Percentiles rank a stretch among this genome's conserved stretches.
phyloP scores from a whole-genome alignment of 2,797 vertebrate genomes.

The Helarctos malayanus region DNA sequence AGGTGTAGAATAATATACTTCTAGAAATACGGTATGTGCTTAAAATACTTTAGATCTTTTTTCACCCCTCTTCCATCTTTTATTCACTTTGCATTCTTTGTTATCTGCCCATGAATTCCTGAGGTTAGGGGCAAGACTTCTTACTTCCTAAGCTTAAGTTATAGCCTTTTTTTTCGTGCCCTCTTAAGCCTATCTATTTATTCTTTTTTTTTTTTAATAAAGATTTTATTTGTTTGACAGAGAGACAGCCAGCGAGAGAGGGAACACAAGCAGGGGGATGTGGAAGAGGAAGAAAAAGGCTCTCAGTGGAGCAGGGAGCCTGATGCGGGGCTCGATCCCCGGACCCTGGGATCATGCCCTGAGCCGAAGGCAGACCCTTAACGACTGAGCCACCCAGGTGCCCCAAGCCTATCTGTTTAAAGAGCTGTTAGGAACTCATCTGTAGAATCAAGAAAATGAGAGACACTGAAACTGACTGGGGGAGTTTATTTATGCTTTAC shows the following conservation, averaged over 20 bases:
- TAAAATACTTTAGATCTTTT: neutral
- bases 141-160: neutral
- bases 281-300: too few species aligned
- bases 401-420: neutral
- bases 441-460: conserved; percentile 37
- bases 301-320: too few species aligned
- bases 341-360: too few species aligned
- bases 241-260: too few species aligned
- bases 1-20: neutral
- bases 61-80: neutral
- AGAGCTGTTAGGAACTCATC: neutral
- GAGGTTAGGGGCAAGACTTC: neutral
- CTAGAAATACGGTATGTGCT: neutral
- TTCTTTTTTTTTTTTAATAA: too few species aligned
- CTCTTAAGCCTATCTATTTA: neutral
- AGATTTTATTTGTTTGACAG: too few species aligned
- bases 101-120: neutral
- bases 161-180: neutral
- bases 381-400: too few species aligned
- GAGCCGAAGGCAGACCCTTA: too few species aligned
- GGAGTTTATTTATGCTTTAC: neutral
- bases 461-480: neutral
- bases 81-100: neutral
- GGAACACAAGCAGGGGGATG: too few species aligned
- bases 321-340: too few species aligned